Conservation (phyloP, 2,797 vertebrate species). For the Cynodonichthys magdalenae region DNA sequence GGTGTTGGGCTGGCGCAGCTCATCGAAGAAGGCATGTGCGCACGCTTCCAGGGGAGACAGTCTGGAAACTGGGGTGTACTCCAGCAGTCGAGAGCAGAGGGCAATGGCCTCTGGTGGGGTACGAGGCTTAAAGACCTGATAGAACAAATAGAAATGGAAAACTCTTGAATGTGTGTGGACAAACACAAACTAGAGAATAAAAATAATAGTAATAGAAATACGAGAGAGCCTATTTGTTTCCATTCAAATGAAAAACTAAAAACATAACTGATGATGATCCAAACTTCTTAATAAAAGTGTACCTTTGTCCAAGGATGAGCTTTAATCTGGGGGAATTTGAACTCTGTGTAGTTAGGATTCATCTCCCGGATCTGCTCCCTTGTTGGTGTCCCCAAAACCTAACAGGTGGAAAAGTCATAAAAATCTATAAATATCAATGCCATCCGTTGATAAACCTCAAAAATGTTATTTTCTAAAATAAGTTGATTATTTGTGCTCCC, state of each 20-base stretch:
- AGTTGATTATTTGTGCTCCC: neutral
- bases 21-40: conserved; percentile 91
- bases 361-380: conserved; percentile 96
- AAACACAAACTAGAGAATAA: neutral
- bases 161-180: neutral
- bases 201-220: too few species aligned
- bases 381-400: conserved; percentile 95
- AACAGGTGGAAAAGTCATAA: conserved; percentile 4
- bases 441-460: neutral
- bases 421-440: neutral
- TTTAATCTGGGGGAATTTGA: conserved; percentile 97
- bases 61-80: conserved; percentile 92
- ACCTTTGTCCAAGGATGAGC: conserved; percentile 97
- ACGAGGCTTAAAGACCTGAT: conserved; percentile 90
- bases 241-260: too few species aligned
- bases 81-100: conserved; percentile 91
- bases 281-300: neutral
- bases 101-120: conserved; percentile 92
- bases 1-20: conserved; percentile 88
- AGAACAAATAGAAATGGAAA: neutral
- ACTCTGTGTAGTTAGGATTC: conserved; percentile 97
- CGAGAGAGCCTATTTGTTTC: too few species aligned
- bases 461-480: neutral
- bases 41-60: conserved; percentile 93
- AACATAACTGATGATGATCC: too few species aligned